Evolutionary conservation across 1,140 invertebrate genomes (phyloP).

Genomic region (Acromyrmex echinatior): DNA sequence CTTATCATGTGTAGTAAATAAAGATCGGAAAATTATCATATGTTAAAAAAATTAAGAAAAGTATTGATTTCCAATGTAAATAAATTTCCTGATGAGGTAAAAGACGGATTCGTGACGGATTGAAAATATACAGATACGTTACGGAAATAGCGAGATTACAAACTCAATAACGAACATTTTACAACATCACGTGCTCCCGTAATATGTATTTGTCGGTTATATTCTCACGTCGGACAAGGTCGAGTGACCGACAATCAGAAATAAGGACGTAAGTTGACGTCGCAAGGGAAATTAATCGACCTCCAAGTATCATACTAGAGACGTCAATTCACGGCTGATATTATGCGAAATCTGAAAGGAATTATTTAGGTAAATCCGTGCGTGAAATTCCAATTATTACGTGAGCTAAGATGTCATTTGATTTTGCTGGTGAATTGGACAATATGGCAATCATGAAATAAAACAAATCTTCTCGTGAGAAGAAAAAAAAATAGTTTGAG

Average conservation of each 20-base stretch:
- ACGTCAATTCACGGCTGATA: conserved; percentile 22
- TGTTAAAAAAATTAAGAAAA: not conserved
- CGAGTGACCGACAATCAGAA: conserved; percentile 43
- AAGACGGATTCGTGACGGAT: not conserved
- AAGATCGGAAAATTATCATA: too few relatives aligned
- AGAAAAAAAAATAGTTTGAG: too few relatives aligned
- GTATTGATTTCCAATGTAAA: not conserved
- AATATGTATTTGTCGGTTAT: conserved; percentile 51
- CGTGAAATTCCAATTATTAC: not conserved
- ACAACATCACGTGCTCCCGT: conserved; percentile 7
- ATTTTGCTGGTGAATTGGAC: too few relatives aligned
- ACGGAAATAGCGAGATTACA: not conserved
- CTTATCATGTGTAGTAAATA: too few relatives aligned
- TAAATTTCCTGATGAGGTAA: not conserved
- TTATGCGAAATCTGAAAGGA: conserved; percentile 26
- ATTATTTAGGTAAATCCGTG: conserved; percentile 7
- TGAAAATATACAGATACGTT: not conserved
- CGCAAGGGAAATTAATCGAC: conserved; percentile 53
- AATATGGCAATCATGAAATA: too few relatives aligned
- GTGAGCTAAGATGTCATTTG: too few relatives aligned
- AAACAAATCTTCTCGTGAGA: too few relatives aligned
- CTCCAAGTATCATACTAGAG: conserved; percentile 2
- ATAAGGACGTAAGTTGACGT: conserved; percentile 9
- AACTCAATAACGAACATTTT: conserved; percentile 33
- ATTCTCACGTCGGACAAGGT: not conserved